Evolutionary conservation across 2,888 invertebrate genomes (phyloP).

Genomic region (Drosophila sordidula): DNA sequence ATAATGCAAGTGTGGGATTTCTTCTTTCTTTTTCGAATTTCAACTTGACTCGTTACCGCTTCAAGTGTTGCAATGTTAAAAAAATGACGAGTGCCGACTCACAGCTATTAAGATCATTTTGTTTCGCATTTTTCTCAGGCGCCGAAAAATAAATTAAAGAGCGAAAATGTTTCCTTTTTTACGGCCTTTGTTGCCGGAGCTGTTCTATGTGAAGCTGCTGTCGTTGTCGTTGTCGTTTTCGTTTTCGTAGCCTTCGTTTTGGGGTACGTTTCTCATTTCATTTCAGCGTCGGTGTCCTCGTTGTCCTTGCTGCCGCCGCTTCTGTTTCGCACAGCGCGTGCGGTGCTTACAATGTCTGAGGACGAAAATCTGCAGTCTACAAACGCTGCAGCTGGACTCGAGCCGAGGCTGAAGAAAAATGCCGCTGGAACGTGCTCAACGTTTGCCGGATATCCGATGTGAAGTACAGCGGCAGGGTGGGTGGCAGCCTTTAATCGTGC

Average conservation of each 20-base stretch:
- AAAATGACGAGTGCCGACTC: constrained; percentile 8
- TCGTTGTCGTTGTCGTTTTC: constrained; percentile 15
- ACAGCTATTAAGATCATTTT: constrained; percentile 39
- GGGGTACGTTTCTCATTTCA: constrained; percentile 51
- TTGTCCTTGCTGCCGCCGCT: constrained; percentile 50
- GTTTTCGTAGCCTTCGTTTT: constrained; percentile 10
- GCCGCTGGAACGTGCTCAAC: constrained; percentile 71
- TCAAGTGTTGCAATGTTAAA: constrained; percentile 19
- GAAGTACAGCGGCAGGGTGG: constrained; percentile 14
- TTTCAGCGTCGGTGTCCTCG: constrained; percentile 38
- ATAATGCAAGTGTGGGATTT: not conserved
- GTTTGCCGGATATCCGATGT: constrained; percentile 67
- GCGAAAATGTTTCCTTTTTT: constrained; percentile 64
- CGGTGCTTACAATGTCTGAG: constrained; percentile 61
- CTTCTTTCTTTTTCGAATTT: not conserved
- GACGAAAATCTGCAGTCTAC: constrained; percentile 51
- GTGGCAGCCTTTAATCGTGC: constrained; percentile 37
- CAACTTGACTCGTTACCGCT: constrained; percentile 26
- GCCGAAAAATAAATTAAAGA: constrained; percentile 71
- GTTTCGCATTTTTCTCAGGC: constrained; percentile 57
- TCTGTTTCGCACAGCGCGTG: constrained; percentile 47
- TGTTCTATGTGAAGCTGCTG: constrained; percentile 24
- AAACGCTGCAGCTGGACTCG: constrained; percentile 43
- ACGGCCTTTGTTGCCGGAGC: constrained; percentile 46
- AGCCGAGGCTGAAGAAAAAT: constrained; percentile 59